Evolutionary conservation across 2,113 vertebrate genomes (phyloP).

Genomic region (Nothocercus nigrocapillus): DNA sequence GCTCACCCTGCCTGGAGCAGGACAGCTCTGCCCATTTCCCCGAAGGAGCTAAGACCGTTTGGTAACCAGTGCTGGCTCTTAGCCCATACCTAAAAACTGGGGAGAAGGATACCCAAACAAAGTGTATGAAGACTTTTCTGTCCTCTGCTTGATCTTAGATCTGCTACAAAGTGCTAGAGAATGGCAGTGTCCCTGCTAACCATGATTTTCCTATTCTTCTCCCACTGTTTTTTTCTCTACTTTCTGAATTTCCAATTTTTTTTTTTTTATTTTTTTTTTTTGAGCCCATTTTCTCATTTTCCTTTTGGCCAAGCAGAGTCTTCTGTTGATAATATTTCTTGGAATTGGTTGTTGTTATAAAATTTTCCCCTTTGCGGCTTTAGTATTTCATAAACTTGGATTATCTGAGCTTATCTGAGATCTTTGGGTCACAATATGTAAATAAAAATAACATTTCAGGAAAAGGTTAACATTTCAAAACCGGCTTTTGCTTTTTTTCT

Average conservation of each 20-base stretch:
- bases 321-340: background rate
- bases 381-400: background rate
- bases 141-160: background rate
- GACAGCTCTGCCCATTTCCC: background rate
- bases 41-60: no score
- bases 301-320: background rate
- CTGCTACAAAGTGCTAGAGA: background rate
- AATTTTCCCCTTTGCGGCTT: background rate
- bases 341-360: background rate
- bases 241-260: background rate
- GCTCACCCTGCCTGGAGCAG: fast-evolving
- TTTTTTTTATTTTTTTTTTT: no score
- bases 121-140: fast-evolving
- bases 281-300: background rate
- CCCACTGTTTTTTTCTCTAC: background rate
- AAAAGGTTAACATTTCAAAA: slow-evolving; percentile 12
- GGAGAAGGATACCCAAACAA: background rate
- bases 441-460: slow-evolving; percentile 41
- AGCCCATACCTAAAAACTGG: fast-evolving
- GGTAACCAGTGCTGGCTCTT: fast-evolving
- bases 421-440: background rate
- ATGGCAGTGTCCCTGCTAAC: background rate
- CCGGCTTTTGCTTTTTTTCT: background rate
- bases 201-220: background rate
- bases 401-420: slow-evolving; percentile 5